These are phyloP conservation scores for Catostylus mosaicus DNA, from an alignment of 30 jellyfish, hydroid and myxozoan genomes.

Conservation along the genomic window DNA sequence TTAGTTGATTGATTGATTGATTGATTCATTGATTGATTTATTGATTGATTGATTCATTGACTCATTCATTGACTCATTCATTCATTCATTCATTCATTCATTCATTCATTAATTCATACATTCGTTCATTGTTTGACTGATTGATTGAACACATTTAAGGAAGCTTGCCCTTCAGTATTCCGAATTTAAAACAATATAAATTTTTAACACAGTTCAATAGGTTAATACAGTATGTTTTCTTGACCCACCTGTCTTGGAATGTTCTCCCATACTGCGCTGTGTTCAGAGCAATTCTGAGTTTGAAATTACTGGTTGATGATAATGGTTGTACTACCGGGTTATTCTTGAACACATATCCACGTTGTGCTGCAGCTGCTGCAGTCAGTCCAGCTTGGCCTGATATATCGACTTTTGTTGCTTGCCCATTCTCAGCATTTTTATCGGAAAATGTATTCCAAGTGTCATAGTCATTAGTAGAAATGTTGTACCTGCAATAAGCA, in stretches of 20 bases:
- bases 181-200: no score
- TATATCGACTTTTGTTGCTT: slow-evolving; percentile 54
- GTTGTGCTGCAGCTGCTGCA: slow-evolving; percentile 30
- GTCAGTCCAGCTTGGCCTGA: slow-evolving; percentile 44
- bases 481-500: slow-evolving; percentile 65
- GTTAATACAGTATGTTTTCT: no score
- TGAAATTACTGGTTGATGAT: slow-evolving; percentile 41
- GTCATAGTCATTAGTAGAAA: slow-evolving; percentile 88
- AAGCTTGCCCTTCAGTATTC: no score
- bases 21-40: no score
- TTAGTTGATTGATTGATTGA: no score
- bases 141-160: no score
- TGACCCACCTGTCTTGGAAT: slow-evolving; percentile 93
- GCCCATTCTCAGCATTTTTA: slow-evolving; percentile 51
- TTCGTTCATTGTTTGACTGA: no score
- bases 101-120: no score
- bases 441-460: slow-evolving; percentile 67
- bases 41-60: no score
- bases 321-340: slow-evolving; percentile 63
- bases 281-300: slow-evolving; percentile 88
- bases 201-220: no score
- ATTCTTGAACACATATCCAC: slow-evolving; percentile 72
- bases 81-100: no score
- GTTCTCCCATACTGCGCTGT: slow-evolving; percentile 98
- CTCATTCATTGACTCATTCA: no score